Conservation (phyloP, 1,140 invertebrate genomes). For the Cecropterus lyciades region DNA sequence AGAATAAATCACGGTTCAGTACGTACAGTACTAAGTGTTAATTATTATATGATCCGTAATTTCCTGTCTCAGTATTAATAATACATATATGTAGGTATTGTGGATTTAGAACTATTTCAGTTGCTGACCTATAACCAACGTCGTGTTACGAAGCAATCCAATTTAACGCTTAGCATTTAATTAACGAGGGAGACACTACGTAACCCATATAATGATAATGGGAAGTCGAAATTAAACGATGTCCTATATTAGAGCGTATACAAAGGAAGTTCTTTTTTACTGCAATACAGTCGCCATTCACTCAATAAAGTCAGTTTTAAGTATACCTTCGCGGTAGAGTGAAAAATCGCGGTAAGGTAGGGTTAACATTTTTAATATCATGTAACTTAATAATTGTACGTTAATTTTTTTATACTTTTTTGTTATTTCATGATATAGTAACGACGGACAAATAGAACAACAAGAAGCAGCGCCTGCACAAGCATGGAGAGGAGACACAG, state of each 20-base stretch:
- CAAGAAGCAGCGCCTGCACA: no score
- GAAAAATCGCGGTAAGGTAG: no score
- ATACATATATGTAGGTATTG: background rate
- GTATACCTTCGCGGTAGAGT: background rate
- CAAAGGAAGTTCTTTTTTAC: background rate
- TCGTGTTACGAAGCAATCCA: background rate
- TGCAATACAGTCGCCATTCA: background rate
- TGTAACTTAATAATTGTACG: no score
- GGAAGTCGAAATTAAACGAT: conserved; percentile 4
- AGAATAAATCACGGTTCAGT: no score
- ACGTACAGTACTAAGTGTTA: no score
- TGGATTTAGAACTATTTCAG: no score
- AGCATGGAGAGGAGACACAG: no score
- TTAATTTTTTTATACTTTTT: no score
- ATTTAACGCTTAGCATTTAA: conserved; percentile 3
- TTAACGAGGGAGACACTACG: conserved; percentile 1
- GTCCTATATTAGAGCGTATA: background rate
- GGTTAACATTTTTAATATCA: no score
- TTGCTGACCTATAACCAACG: background rate
- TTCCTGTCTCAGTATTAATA: background rate
- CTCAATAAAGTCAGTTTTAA: background rate
- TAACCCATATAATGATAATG: conserved; percentile 1
- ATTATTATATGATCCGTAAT: no score
- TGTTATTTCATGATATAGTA: no score
- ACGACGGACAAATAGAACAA: no score